A percentile compares a stretch with the other conserved stretches of the same genome.
phyloP scores from a whole-genome alignment of 2,113 vertebrate species.

The Callocephalon fimbriatum region DNA sequence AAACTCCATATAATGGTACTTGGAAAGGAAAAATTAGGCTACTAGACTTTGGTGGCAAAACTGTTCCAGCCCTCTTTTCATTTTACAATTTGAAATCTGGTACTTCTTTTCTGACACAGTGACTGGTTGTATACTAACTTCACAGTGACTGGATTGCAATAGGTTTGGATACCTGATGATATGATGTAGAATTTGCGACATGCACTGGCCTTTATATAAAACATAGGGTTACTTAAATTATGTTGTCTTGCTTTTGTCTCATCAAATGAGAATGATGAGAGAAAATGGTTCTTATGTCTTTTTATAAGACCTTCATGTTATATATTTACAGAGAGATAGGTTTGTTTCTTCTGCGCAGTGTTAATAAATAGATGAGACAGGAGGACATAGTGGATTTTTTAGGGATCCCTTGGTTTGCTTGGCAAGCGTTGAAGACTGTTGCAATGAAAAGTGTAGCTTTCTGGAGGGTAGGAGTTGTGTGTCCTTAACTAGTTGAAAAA shows the following conservation, averaged over 20 bases:
- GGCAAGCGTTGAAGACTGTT: neutral
- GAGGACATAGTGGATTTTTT: neutral
- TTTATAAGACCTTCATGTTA: neutral
- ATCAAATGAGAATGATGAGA: neutral
- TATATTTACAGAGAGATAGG: neutral
- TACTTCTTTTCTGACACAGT: neutral
- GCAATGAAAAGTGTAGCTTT: neutral
- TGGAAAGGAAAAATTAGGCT: neutral
- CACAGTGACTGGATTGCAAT: rapidly evolving
- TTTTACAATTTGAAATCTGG: neutral
- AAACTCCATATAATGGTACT: rapidly evolving
- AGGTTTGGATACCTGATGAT: neutral
- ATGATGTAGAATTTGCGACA: neutral
- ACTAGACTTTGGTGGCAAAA: neutral
- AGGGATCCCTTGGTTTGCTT: neutral
- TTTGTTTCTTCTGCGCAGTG: neutral
- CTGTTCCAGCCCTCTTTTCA: neutral
- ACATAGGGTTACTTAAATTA: neutral
- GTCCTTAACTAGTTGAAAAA: neutral
- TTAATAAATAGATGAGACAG: neutral
- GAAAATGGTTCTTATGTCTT: neutral
- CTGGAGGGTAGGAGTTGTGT: neutral
- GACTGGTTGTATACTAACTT: neutral
- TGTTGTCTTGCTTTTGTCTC: neutral
- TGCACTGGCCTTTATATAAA: neutral